These are phyloP conservation scores for Drosophila hamatofila DNA, from an alignment of 2,888 invertebrate genomes.

Conservation along the genomic window DNA sequence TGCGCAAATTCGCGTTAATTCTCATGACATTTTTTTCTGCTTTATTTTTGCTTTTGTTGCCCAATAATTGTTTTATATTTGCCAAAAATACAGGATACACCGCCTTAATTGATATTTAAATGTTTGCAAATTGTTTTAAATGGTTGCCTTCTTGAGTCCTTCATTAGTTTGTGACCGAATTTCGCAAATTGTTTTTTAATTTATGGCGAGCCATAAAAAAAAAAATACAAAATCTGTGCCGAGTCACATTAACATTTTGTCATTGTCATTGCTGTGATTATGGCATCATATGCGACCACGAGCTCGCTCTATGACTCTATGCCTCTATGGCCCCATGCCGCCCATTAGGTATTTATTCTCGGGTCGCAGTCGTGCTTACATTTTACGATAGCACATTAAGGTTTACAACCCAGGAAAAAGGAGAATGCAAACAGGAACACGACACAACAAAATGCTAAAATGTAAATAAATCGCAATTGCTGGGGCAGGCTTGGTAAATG, in stretches of 20 bases:
- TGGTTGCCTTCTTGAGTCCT: constrained; percentile 30
- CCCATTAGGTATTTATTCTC: constrained; percentile 38
- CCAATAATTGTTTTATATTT: constrained; percentile 34
- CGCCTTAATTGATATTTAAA: constrained; percentile 72
- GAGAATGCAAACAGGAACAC: constrained; percentile 15
- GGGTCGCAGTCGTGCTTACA: constrained; percentile 32
- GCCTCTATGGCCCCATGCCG: constrained; percentile 10
- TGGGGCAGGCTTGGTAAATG: constrained; percentile 11
- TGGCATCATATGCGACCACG: constrained; percentile 46
- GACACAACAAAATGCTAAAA: constrained; percentile 49
- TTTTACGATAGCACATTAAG: constrained; percentile 73
- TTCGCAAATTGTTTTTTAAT: constrained; percentile 72
- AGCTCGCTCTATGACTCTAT: not conserved
- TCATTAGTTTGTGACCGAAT: constrained; percentile 18
- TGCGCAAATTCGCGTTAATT: constrained; percentile 67
- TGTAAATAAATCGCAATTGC: constrained; percentile 42
- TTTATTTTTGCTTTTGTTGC: not conserved
- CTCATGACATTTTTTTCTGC: constrained; percentile 29
- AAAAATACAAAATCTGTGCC: constrained; percentile 11
- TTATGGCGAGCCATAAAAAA: constrained; percentile 67
- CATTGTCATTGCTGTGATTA: constrained; percentile 68
- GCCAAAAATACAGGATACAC: constrained; percentile 4
- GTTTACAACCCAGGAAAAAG: constrained; percentile 55
- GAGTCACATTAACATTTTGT: constrained; percentile 58
- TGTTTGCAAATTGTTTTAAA: constrained; percentile 62